Evolutionary conservation across 2,113 vertebrate species (phyloP), one percentile per base, ranked within the genome.

Genomic region (Oryzias curvinotus): DNA sequence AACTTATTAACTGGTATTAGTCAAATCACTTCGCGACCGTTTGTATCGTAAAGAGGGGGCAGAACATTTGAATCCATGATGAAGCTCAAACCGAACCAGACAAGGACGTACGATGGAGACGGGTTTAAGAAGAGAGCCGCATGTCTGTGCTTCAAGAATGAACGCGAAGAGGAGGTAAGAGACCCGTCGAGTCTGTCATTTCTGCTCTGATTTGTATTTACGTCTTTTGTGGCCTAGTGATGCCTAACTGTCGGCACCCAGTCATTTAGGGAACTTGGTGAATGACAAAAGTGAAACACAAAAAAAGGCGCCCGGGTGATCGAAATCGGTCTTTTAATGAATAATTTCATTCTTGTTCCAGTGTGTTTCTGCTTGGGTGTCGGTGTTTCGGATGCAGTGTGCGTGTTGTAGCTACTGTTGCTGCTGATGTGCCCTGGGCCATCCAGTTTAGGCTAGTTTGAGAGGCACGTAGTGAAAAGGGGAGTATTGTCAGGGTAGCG

Each of bases 81-180:
- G 96, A 98, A 98, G 93, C 94, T 97, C 78, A 98, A 98, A 90
- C 95, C 94, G 79, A 98, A 96, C 90, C 96, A 98, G 94, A 98
- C 96, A 74, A 93, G 96, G 85, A 98, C 96, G 53, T 98, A 98
- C 87, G 96, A 98, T 75, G 94, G 94, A 70, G 96, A 98, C 51
- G 95, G 96, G 71, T 98, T 96, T 90, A 98, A 96, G 92, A 96
- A 95, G 85, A 93, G 96, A 75, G 96, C 96, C 54, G 96, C 96
- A 53, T 98, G 96, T 75, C 87, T 98, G 84, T 98, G 96, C 84
- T 97, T 98, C 87, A 95, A 95, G 87, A 97, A 92, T 81, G 96
- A 97, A 77, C 94, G 92, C 52, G 96, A 98, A 75, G 96, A 98
- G 75, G 96, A 98, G 96, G 96, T 97, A 84, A 52, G 81, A 68